Percentiles rank a stretch among this genome's conserved stretches.
Conservation (phyloP, 1,140 invertebrate genomes). For the Sitobion miscanthi region DNA sequence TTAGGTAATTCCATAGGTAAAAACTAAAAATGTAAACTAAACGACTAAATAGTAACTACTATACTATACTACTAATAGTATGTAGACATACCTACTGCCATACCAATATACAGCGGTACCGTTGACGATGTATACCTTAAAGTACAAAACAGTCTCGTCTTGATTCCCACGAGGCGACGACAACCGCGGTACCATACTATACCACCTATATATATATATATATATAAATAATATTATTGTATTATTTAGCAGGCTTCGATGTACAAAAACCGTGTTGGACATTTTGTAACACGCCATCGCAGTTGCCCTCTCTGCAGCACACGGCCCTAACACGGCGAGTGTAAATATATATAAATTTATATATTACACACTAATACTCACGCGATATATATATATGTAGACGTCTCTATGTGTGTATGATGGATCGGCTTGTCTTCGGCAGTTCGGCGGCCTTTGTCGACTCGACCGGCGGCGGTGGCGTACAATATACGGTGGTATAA, state of each 20-base stretch:
- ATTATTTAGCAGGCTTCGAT: not conserved
- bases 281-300: not conserved
- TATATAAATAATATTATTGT: not conserved
- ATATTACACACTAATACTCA: constrained; percentile 1
- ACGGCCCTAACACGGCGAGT: not conserved
- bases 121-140: not conserved
- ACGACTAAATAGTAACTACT: too few species aligned
- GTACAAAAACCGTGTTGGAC: not conserved
- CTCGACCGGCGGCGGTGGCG: not conserved
- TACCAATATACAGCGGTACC: not conserved
- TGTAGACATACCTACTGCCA: too few species aligned
- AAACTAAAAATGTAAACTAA: too few species aligned
- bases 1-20: too few species aligned
- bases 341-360: not conserved
- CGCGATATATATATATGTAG: not conserved
- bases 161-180: constrained; percentile 6
- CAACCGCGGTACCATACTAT: not conserved
- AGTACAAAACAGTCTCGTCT: not conserved
- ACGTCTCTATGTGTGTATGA: constrained; percentile 20
- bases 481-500: not conserved
- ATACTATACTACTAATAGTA: too few species aligned
- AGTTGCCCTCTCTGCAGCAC: not conserved
- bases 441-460: constrained; percentile 38
- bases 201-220: too few species aligned
- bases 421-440: constrained; percentile 45